A percentile compares a stretch with the other conserved stretches of the same genome.
phyloP scores from a whole-genome alignment of 2,888 invertebrate genomes.

The Parnassius mnemosyne region DNA sequence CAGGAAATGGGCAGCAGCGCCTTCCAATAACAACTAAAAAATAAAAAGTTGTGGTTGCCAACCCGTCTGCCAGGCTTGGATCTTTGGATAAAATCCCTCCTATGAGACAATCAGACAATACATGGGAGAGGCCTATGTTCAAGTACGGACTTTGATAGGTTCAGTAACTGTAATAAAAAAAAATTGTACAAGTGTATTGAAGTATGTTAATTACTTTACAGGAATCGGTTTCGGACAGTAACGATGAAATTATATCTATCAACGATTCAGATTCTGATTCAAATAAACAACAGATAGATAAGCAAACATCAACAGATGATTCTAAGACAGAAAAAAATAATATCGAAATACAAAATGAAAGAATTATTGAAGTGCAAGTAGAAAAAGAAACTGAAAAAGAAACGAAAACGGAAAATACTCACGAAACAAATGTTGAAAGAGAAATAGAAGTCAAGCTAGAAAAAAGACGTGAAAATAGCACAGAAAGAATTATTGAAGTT shows the following conservation, averaged over 20 bases:
- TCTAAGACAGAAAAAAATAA: constrained; percentile 28
- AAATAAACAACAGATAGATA: constrained; percentile 40
- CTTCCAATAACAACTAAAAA: no score
- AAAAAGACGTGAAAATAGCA: constrained; percentile 2
- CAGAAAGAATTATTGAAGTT: constrained; percentile 16
- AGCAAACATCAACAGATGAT: constrained; percentile 29
- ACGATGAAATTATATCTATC: constrained; percentile 56
- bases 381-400: constrained; percentile 18
- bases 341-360: constrained; percentile 25
- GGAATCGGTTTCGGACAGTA: constrained; percentile 36
- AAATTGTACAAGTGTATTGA: no score
- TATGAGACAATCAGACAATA: no score
- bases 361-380: constrained; percentile 22
- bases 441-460: constrained; percentile 17
- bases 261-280: constrained; percentile 45
- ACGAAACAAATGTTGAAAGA: constrained; percentile 13
- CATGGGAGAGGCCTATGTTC: no score
- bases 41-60: no score
- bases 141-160: no score
- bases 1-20: no score
- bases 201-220: constrained; percentile 29
- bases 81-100: no score
- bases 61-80: no score
- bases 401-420: constrained; percentile 18
- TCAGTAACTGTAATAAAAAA: no score